These are phyloP conservation scores for Watsonalla binaria DNA, from an alignment of 2,888 invertebrate species.

Conservation along the genomic window DNA sequence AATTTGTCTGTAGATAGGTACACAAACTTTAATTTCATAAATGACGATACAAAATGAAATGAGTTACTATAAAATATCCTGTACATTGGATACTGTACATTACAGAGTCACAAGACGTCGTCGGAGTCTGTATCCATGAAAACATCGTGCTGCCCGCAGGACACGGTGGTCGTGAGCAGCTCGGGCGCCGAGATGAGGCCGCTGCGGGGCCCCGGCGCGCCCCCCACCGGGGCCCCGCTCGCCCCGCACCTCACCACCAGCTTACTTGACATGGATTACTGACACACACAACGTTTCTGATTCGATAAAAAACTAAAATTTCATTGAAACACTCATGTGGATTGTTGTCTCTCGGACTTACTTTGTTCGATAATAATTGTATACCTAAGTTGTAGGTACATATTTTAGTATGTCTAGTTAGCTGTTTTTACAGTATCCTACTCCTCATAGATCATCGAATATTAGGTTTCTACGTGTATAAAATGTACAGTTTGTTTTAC, in stretches of 20 bases:
- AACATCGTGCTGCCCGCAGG: slow-evolving; percentile 66
- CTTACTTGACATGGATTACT: slow-evolving; percentile 28
- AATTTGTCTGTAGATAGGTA: too few relatives aligned
- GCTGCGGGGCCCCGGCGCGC: slow-evolving; percentile 29
- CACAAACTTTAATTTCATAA: too few relatives aligned
- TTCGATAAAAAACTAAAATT: neutral
- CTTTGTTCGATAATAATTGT: too few relatives aligned
- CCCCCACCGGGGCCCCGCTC: slow-evolving; percentile 6
- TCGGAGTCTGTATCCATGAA: slow-evolving; percentile 67
- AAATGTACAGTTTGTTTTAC: too few relatives aligned
- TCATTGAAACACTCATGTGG: too few relatives aligned
- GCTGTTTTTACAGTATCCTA: too few relatives aligned
- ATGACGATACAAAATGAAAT: too few relatives aligned
- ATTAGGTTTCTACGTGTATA: too few relatives aligned
- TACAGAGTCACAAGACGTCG: slow-evolving; percentile 63
- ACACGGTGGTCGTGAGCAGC: slow-evolving; percentile 57
- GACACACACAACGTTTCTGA: slow-evolving; percentile 15
- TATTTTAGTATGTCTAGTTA: too few relatives aligned
- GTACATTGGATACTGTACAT: neutral
- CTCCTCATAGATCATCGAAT: too few relatives aligned
- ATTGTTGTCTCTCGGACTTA: too few relatives aligned
- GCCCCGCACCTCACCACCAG: slow-evolving; percentile 10
- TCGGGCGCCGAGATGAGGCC: slow-evolving; percentile 59
- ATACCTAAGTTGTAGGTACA: too few relatives aligned
- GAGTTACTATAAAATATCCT: neutral